phyloP scores from a whole-genome alignment of 1,140 invertebrate genomes.

The Bathynomus jamesi region DNA sequence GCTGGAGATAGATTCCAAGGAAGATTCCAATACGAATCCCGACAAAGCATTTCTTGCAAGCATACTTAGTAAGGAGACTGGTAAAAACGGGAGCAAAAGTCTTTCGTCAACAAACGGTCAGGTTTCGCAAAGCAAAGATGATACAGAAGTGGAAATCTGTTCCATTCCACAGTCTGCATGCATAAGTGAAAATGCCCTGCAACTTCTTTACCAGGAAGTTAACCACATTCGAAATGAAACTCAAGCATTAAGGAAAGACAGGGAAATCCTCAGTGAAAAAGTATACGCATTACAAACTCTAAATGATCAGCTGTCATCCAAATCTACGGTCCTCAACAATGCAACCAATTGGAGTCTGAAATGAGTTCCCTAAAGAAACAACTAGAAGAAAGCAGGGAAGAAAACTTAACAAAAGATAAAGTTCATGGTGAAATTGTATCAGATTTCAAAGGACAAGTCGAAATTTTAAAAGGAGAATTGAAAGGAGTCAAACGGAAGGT shows the following conservation, averaged over 20 bases:
- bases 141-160: neutral
- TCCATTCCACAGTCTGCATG: neutral
- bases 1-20: no score
- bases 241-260: slow-evolving; percentile 19
- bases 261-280: slow-evolving; percentile 19
- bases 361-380: slow-evolving; percentile 5
- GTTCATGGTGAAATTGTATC: no score
- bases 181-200: slow-evolving; percentile 1
- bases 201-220: slow-evolving; percentile 22
- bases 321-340: no score
- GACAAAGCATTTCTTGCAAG: no score
- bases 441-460: slow-evolving; percentile 1
- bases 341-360: slow-evolving; percentile 7
- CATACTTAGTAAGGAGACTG: neutral
- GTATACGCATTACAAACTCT: slow-evolving; percentile 11
- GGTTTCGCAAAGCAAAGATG: no score
- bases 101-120: neutral
- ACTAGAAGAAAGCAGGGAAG: neutral
- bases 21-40: no score
- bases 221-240: slow-evolving; percentile 19
- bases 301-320: slow-evolving; percentile 15
- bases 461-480: slow-evolving; percentile 17
- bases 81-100: neutral
- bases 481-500: slow-evolving; percentile 19
- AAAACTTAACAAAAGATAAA: no score